Evolutionary conservation across 2,888 invertebrate genomes (phyloP), one percentile per base, ranked within the genome.

Genomic region (Phania funesta): DNA sequence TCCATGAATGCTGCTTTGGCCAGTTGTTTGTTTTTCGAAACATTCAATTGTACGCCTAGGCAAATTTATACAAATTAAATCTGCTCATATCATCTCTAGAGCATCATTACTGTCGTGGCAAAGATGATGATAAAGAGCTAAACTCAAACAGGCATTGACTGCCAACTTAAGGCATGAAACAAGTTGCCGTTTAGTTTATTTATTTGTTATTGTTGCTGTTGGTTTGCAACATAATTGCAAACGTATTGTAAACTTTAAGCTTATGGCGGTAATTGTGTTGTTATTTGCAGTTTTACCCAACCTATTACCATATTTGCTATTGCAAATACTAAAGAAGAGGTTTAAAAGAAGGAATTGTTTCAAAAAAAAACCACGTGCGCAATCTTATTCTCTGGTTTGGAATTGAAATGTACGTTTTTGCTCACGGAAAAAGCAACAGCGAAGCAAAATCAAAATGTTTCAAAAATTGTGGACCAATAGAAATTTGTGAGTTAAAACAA

Each of bases 261-360:
- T 68, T 80, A 70, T 78, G 58, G 73, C 64, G 73, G 79, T 82
- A 76, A 74, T 70, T 83, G 77, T 74, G 67, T 60, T 80, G 16
- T 38, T 60, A 29, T 74, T 67, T 58, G 35, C 62, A 58, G 44
- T 46, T 52, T 46, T 46, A 65, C 52, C 41, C 41, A 65, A 58
- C 71, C 76, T 38, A 29, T 64, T 74, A 62, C 50, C 67, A 58
- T 54, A 68, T 56, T 76, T 50, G n/a, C 11, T 56, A 48, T 71
- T 65, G 32, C n/a, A 38, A 32, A 5, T 44, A 16, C 13, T 13
- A 29, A 26, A 52, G n/a, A 54, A 58, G 41, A 48, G 24, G 4
- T n/a, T 22, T 62, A 24, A 68, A 68, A 44, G 60, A 76, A 68
- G 0, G 20, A 18, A 22, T 20, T 62, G 2, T 64, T 73, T 13